These are phyloP conservation scores for Drosophila birchii DNA, from an alignment of 2,888 invertebrate genomes.

Conservation along the genomic window DNA sequence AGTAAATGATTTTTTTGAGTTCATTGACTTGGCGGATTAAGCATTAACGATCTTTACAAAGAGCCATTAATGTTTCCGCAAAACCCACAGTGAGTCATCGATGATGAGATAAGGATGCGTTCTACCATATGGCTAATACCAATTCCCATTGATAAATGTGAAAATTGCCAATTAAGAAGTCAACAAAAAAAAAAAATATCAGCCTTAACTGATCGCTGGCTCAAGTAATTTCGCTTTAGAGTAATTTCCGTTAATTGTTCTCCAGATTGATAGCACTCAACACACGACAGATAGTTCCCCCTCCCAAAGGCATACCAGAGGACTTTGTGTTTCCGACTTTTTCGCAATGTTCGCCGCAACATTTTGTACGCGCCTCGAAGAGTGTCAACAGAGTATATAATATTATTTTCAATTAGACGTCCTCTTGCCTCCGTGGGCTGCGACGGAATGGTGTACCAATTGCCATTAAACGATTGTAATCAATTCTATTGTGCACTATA, in stretches of 20 bases:
- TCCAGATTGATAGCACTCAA: conserved; percentile 9
- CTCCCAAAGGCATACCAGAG: conserved; percentile 23
- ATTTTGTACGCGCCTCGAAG: conserved; percentile 23
- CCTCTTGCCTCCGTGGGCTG: conserved; percentile 32
- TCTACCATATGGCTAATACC: not conserved
- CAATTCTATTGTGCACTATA: conserved; percentile 49
- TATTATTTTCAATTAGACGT: conserved; percentile 45
- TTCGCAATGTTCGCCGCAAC: conserved; percentile 33
- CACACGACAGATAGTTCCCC: not conserved
- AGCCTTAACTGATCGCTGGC: conserved; percentile 22
- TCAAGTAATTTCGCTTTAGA: conserved; percentile 1
- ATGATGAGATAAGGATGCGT: conserved; percentile 21
- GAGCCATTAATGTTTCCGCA: conserved; percentile 3
- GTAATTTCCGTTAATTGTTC: conserved; percentile 32
- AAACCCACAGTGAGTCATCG: conserved; percentile 8
- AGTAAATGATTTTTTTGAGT: conserved; percentile 1
- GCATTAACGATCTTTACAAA: conserved; percentile 3
- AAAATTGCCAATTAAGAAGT: conserved; percentile 22
- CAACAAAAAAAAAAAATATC: too few species aligned
- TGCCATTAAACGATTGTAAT: conserved; percentile 53
- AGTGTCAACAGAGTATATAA: not conserved
- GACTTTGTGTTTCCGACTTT: conserved; percentile 24
- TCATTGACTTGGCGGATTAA: conserved; percentile 1
- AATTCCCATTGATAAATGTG: conserved; percentile 3
- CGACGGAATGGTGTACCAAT: conserved; percentile 47